Evolutionary conservation across 2,113 vertebrate species (phyloP), one percentile per base, ranked within the genome.

Genomic region (Epinephelus moara): DNA sequence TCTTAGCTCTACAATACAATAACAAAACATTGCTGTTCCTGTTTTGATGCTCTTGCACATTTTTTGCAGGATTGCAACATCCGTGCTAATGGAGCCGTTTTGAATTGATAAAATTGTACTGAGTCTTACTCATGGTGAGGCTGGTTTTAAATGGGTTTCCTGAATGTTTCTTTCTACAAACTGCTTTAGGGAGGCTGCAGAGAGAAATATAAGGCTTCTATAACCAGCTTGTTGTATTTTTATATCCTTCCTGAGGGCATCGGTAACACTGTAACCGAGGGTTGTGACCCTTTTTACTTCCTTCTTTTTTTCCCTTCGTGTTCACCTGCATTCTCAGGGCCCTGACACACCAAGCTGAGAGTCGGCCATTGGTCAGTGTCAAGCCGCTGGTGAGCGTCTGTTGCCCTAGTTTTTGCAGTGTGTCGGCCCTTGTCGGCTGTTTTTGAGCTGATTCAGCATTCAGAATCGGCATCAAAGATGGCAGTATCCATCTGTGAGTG

Each of bases 1-100:
- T 85, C 67, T 70, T 68, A 77, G 69, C 78, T 86, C 15, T 84
- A 76, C 70, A 78, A 23, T n/a, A 76, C 50, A 70, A 70, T 18
- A 75, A 61, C 42, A 64, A 70, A 53, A 27, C 52, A 49, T 63
- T 49, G 55, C n/a, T 70, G 27, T 61, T 76, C 81, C 50, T 23
- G 67, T 71, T 88, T 61, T 47, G 68, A 66, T 57, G 47, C 66
- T 49, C 49, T 80, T 72, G 63, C 49, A 42, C 25, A 50, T 60
- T 5, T 30, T 42, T 30, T 40, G 42, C n/a, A 37, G 14, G 57
- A 60, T 84, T 64, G 68, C 56, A 47, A 33, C 8, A 59, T 45
- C 17, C 63, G 9, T 21, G 70, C 50, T 72, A 42, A 83, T 70
- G 62, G 21, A 55, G 52, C 4, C 37, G 25, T 78, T 72, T 78